phyloP scores from a whole-genome alignment of 2,797 vertebrate species.

The Paedocypris micromegethes region DNA sequence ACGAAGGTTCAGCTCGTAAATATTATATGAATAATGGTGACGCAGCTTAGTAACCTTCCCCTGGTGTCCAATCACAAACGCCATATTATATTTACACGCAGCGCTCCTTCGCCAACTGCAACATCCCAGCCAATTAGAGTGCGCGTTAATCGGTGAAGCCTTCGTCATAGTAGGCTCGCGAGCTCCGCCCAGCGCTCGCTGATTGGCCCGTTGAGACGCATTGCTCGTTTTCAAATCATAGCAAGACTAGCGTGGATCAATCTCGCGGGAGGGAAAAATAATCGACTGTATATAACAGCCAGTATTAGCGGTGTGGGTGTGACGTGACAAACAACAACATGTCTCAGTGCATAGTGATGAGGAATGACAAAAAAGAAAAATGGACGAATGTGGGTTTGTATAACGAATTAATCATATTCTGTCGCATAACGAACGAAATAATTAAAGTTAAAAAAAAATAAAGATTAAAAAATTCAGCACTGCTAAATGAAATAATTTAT shows the following conservation, averaged over 20 bases:
- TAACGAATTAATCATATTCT: too few relatives aligned
- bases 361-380: too few relatives aligned
- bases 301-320: too few relatives aligned
- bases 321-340: too few relatives aligned
- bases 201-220: conserved; percentile 62
- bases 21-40: neutral
- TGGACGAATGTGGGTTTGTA: too few relatives aligned
- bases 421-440: too few relatives aligned
- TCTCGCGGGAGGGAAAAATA: too few relatives aligned
- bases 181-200: conserved; percentile 37
- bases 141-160: neutral
- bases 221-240: conserved; percentile 65
- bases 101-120: conserved; percentile 30
- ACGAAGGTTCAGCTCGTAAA: neutral
- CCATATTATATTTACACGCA: conserved; percentile 5
- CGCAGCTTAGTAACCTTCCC: neutral
- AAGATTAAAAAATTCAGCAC: neutral
- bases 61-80: neutral
- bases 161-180: conserved; percentile 5
- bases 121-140: neutral
- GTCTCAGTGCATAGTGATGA: too few relatives aligned
- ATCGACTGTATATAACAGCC: too few relatives aligned
- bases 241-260: conserved; percentile 26
- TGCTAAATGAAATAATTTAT: neutral
- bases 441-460: too few relatives aligned